Conservation (phyloP, 1,140 invertebrate genomes). For the Stratiolaelaps scimitus region DNA sequence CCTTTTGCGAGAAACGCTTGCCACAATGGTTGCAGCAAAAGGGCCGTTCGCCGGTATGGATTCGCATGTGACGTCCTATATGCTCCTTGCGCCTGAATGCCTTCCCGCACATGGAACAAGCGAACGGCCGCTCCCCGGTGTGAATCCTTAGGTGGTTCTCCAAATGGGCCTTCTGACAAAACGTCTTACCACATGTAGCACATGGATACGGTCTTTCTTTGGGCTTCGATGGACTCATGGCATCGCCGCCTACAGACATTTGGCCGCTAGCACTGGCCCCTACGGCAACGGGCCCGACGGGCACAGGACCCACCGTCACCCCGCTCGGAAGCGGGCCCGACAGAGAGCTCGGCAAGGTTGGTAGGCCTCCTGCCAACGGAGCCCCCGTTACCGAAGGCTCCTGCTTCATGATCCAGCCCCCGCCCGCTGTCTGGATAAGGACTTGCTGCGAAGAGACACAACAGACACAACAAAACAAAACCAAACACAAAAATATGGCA, state of each 20-base stretch:
- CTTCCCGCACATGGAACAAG: slow-evolving; percentile 72
- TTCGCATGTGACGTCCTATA: slow-evolving; percentile 31
- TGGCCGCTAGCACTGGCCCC: background rate
- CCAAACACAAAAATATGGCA: slow-evolving; percentile 3
- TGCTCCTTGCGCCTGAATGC: slow-evolving; percentile 54
- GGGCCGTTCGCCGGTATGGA: slow-evolving; percentile 29
- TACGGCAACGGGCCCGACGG: too few relatives aligned
- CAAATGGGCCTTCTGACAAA: slow-evolving; percentile 44
- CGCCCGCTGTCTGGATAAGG: slow-evolving; percentile 27
- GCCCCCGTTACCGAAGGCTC: slow-evolving; percentile 5
- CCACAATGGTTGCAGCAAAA: slow-evolving; percentile 27
- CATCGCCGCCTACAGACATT: slow-evolving; percentile 9
- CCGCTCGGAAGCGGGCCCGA: too few relatives aligned
- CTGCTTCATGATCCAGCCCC: slow-evolving; percentile 1
- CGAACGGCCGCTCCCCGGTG: slow-evolving; percentile 68
- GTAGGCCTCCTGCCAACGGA: too few relatives aligned
- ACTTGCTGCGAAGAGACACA: slow-evolving; percentile 27
- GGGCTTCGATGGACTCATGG: slow-evolving; percentile 29
- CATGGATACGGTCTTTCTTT: slow-evolving; percentile 32
- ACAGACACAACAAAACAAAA: slow-evolving; percentile 22
- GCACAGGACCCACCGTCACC: too few relatives aligned
- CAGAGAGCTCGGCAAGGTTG: too few relatives aligned
- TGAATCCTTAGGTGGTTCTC: slow-evolving; percentile 73
- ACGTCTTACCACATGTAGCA: slow-evolving; percentile 32
- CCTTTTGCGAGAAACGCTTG: slow-evolving; percentile 28